A percentile compares a stretch with the other conserved stretches of the same genome.
Conservation (phyloP, 1,140 invertebrate genomes). For the Magallana gigas region DNA sequence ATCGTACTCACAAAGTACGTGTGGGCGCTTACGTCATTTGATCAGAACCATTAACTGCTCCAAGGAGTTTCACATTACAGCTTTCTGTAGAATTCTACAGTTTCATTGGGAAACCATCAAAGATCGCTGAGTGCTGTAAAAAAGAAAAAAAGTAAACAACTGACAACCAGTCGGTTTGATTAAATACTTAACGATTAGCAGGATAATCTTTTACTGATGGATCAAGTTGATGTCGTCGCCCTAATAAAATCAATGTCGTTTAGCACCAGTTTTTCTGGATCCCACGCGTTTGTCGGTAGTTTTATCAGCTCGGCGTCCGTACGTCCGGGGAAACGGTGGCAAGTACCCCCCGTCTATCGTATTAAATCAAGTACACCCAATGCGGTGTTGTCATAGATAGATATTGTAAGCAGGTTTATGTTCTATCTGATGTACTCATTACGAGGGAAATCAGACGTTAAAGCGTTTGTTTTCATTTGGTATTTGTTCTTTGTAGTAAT, state of each 20-base stretch:
- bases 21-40: too few species aligned
- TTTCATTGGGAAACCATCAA: neutral
- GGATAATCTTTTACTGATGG: constrained; percentile 12
- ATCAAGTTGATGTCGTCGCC: constrained; percentile 10
- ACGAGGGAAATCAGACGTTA: neutral
- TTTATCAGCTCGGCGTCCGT: neutral
- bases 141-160: neutral
- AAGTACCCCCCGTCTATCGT: neutral
- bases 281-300: neutral
- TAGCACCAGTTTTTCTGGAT: constrained; percentile 6
- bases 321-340: neutral
- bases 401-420: neutral
- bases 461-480: too few species aligned
- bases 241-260: constrained; percentile 23
- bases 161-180: constrained; percentile 12
- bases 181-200: constrained; percentile 19
- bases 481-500: too few species aligned
- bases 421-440: neutral
- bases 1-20: too few species aligned
- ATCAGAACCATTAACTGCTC: too few species aligned
- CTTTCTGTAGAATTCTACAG: neutral
- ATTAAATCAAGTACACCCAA: neutral
- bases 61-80: neutral
- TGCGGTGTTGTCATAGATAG: neutral
- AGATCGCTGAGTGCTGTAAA: neutral